These are phyloP conservation scores for Trochalopteron elliotii DNA, from an alignment of 2,113 vertebrate genomes.

Conservation along the genomic window DNA sequence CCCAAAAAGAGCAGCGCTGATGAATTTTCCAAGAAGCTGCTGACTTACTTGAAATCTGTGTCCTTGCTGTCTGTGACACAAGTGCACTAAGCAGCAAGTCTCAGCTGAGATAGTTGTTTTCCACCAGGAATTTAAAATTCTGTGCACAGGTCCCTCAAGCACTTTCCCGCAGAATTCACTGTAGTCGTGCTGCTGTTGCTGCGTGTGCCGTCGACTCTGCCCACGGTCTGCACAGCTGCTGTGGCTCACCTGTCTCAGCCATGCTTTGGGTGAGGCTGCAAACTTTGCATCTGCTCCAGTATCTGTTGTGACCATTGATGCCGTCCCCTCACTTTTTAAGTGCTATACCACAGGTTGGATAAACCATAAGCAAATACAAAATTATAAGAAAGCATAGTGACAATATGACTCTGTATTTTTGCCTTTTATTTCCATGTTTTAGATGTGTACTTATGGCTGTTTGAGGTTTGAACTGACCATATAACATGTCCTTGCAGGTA, in stretches of 20 bases:
- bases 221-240: background rate
- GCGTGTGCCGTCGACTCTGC: rapidly evolving
- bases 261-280: background rate
- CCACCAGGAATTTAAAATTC: background rate
- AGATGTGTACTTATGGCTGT: background rate
- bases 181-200: rapidly evolving
- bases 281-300: background rate
- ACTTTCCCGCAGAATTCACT: background rate
- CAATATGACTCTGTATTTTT: background rate
- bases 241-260: background rate
- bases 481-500: background rate
- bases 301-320: background rate
- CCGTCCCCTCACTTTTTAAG: background rate
- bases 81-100: background rate
- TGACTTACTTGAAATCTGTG: background rate
- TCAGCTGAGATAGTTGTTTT: background rate
- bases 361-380: background rate
- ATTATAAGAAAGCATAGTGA: rapidly evolving
- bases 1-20: background rate
- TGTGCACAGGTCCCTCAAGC: background rate
- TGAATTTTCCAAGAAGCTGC: background rate
- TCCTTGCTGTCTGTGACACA: background rate
- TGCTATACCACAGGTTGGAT: background rate
- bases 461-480: background rate
- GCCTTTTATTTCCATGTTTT: background rate